Conservation (phyloP, 64 coral and sea anemone species). For the Astreopora myriophthalma region DNA sequence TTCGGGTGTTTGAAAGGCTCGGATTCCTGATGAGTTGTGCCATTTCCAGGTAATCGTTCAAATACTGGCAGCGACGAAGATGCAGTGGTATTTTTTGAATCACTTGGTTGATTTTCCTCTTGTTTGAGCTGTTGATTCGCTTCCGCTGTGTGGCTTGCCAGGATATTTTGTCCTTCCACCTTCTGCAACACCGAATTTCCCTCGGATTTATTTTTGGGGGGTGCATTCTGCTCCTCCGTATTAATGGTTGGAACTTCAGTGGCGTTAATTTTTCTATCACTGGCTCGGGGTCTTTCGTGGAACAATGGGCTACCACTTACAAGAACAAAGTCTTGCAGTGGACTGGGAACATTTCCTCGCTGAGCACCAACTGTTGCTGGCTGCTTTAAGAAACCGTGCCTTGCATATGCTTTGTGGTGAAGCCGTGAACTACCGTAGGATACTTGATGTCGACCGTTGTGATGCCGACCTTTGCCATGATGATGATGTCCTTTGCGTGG, state of each 20-base stretch:
- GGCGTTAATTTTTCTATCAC: background rate
- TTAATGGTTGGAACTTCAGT: background rate
- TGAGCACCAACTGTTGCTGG: background rate
- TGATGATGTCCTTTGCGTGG: constrained; percentile 2
- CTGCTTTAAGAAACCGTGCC: background rate
- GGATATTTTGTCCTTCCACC: background rate
- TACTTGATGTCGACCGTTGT: background rate
- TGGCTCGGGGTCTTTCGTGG: background rate
- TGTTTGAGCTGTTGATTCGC: background rate
- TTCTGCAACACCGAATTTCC: background rate
- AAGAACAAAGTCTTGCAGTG: constrained; percentile 40
- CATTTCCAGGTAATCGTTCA: background rate
- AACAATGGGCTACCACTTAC: constrained; percentile 26
- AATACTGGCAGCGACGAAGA: background rate
- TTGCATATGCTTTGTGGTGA: background rate
- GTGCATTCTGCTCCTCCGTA: background rate
- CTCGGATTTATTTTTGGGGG: background rate
- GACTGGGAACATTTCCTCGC: constrained; percentile 8
- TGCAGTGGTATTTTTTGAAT: background rate
- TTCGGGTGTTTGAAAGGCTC: background rate
- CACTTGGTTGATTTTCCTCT: background rate
- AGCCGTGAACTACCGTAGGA: background rate
- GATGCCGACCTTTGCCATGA: background rate
- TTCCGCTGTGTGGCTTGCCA: background rate
- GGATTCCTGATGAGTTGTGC: background rate